Base-by-base conservation (phyloP, 2,113 vertebrate genomes). In the Hypocryptadius cinnamomeus region DNA sequence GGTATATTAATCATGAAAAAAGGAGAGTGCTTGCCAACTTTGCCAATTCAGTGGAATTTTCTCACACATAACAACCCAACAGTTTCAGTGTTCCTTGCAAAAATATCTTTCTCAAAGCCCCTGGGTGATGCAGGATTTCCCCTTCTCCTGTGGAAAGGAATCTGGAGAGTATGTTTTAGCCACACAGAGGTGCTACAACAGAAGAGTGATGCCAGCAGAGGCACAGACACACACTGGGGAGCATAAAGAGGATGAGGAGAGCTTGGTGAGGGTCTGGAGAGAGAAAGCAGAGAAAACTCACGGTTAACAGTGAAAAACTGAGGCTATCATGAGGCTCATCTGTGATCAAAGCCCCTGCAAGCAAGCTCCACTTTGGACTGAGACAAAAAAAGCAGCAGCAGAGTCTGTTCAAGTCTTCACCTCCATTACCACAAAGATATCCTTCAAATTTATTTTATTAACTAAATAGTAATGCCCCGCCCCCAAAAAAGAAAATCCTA, bases 401-500 rank as follows among this genome's bases (percentile, higher is more conserved):
- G 54, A 64, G n/a, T 31, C 39, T 64, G 13, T 31, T 71, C 53
- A 45, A 53, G 24, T 50, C 79, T 76, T 92, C 35, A 8, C 69
- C 90, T 89, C 85, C 48, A 79, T 68, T 95, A 89, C 66, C 79
- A 94, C 30, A 63, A 94, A 89, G 77, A 87, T 50, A 91, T 87
- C 91, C 68, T 93, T 93, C 40, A 59, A 33, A 39, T 45, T 94
- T 89, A 73, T 44, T 45, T 83, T 86, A 86, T 71, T 60, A 10
- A 13, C 47, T 39, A 63, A 64, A 19, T 19, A 50, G 27, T 19
- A 80, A 56, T 24, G 27, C 14, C 11, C 15, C 1, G 0, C 4
- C 13, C 3, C 8, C 13, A 3, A 5, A 47, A 66, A 45, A 79
- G 31, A 69, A n/a, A 90, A 54, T 71, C 76, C 94, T 72, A 92